Conservation (phyloP, 2,888 invertebrate species). For the Odontocolon sp. region DNA sequence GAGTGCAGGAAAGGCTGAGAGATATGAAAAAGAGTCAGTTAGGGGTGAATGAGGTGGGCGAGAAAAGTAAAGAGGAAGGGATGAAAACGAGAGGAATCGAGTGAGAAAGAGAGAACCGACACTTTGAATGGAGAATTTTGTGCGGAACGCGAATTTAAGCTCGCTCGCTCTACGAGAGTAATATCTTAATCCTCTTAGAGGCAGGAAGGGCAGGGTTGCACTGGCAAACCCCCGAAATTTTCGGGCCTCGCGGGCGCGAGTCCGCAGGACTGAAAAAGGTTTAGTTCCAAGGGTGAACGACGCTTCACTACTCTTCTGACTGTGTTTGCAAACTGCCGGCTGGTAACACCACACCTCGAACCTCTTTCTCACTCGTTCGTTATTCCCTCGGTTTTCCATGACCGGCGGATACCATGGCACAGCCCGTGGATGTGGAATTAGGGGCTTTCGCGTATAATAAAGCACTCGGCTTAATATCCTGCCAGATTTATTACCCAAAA, state of each 20-base stretch:
- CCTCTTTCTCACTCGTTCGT: conserved; percentile 10
- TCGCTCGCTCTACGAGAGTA: conserved; percentile 63
- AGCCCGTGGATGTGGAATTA: conserved; percentile 42
- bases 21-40: too few species aligned
- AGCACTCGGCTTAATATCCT: conserved; percentile 56
- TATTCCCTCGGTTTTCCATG: not conserved
- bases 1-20: too few species aligned
- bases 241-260: conserved; percentile 9
- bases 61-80: not conserved
- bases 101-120: conserved; percentile 22
- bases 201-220: conserved; percentile 16
- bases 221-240: conserved; percentile 18
- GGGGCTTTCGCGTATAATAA: conserved; percentile 53
- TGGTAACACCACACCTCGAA: conserved; percentile 44
- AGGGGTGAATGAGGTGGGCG: not conserved
- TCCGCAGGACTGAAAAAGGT: conserved; percentile 31
- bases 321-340: conserved; percentile 60
- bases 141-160: conserved; percentile 57
- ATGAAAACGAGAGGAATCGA: not conserved
- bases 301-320: conserved; percentile 32
- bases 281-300: conserved; percentile 25
- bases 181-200: conserved; percentile 73
- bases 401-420: not conserved
- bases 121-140: conserved; percentile 66
- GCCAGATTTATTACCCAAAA: conserved; percentile 50